Evolutionary conservation across 2,113 vertebrate species (phyloP).

Genomic region (Phrynocephalus versicolor): DNA sequence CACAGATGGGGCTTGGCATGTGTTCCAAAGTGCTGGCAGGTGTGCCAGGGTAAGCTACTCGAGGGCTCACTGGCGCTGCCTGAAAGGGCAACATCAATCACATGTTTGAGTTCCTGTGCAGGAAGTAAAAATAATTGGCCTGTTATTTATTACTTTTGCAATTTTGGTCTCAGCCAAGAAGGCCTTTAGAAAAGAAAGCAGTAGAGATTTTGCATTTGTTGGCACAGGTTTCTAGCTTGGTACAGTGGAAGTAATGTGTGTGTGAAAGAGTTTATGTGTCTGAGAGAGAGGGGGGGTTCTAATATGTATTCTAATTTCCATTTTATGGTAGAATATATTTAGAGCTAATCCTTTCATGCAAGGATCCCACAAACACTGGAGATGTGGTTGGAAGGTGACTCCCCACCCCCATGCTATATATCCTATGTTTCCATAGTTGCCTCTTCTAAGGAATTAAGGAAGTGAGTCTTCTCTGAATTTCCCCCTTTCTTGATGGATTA

Average conservation of each 20-base stretch:
- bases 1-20: slow-evolving; percentile 54
- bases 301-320: slow-evolving; percentile 10
- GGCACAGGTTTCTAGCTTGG: slow-evolving; percentile 56
- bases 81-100: slow-evolving; percentile 72
- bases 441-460: not conserved
- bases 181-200: slow-evolving; percentile 46
- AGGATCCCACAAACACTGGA: not conserved
- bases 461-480: not conserved
- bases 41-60: slow-evolving; percentile 69
- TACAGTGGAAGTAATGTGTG: slow-evolving; percentile 57
- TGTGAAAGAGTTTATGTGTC: slow-evolving; percentile 39
- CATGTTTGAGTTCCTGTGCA: slow-evolving; percentile 65
- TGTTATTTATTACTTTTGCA: slow-evolving; percentile 70
- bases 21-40: slow-evolving; percentile 54
- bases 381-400: not conserved
- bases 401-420: not conserved
- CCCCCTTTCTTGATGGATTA: not conserved
- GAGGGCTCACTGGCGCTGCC: slow-evolving; percentile 56
- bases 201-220: slow-evolving; percentile 57
- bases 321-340: not conserved
- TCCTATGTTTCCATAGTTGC: not conserved
- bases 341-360: not conserved
- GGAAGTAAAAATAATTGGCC: slow-evolving; percentile 70
- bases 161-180: slow-evolving; percentile 59
- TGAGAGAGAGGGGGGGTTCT: slow-evolving; percentile 37